Evolutionary conservation across 2,888 invertebrate species (phyloP).

Genomic region (Sycophila texana): DNA sequence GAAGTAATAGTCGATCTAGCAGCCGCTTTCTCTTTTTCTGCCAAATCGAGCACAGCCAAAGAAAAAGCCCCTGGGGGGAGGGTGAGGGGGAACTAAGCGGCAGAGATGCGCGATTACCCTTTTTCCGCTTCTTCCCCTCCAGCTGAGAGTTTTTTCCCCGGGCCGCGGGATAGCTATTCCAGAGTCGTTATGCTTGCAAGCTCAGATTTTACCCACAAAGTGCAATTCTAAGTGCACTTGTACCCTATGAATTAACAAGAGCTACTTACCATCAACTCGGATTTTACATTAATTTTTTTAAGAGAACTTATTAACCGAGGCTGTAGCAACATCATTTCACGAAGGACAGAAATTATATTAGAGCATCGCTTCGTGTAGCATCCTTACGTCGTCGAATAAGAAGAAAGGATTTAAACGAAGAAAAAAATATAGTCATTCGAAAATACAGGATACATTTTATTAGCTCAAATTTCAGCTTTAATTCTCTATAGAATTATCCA

Average conservation of each 20-base stretch:
- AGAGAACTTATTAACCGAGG: conserved; percentile 46
- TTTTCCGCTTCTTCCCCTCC: conserved; percentile 20
- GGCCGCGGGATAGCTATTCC: neutral
- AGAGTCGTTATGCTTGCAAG: too few species aligned
- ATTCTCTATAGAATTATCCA: too few species aligned
- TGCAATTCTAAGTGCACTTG: conserved; percentile 38
- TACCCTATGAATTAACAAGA: conserved; percentile 22
- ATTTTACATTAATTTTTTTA: conserved; percentile 43
- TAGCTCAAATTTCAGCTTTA: too few species aligned
- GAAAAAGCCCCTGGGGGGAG: conserved; percentile 7
- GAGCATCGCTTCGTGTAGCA: too few species aligned
- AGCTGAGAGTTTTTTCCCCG: conserved; percentile 30
- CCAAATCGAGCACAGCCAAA: conserved; percentile 44
- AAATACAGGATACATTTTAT: too few species aligned
- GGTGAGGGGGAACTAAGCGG: conserved; percentile 34
- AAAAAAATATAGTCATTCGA: too few species aligned
- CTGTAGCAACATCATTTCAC: too few species aligned
- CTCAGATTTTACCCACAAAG: conserved; percentile 12
- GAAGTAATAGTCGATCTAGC: conserved; percentile 52
- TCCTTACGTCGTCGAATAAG: too few species aligned
- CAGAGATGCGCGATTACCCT: conserved; percentile 42
- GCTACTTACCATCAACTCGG: conserved; percentile 13
- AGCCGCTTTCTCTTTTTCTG: conserved; percentile 23
- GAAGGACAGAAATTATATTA: too few species aligned
- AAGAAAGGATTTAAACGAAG: too few species aligned